A percentile compares a stretch with the other conserved stretches of the same genome.
These are phyloP conservation scores for Cydia amplana DNA, from an alignment of 1,140 invertebrate species.

Conservation along the genomic window DNA sequence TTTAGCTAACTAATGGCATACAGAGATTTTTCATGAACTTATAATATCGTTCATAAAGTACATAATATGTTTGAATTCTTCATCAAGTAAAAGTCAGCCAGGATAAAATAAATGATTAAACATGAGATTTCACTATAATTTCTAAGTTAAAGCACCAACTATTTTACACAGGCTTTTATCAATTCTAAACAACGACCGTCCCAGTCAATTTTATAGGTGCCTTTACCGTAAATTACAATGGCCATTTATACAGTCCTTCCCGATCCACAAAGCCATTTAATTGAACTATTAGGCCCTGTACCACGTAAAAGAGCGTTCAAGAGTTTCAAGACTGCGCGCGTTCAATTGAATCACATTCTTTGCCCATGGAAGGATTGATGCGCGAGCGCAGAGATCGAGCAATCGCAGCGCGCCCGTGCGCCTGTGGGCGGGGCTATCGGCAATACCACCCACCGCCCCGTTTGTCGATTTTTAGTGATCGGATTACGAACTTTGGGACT, in stretches of 20 bases:
- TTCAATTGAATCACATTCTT: slow-evolving; percentile 60
- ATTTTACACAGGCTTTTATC: too few relatives aligned
- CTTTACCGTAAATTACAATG: slow-evolving; percentile 28
- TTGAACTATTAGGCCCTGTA: slow-evolving; percentile 46
- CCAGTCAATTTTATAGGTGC: slow-evolving; percentile 4
- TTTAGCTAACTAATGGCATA: too few relatives aligned
- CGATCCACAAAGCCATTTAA: slow-evolving; percentile 38
- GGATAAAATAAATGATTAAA: too few relatives aligned
- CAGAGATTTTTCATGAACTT: too few relatives aligned
- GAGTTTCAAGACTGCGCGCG: slow-evolving; percentile 48
- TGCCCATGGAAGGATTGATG: slow-evolving; percentile 42
- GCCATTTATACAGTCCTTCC: slow-evolving; percentile 11
- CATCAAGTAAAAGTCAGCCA: too few relatives aligned
- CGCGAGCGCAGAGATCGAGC: slow-evolving; percentile 56
- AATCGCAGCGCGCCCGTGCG: slow-evolving; percentile 51
- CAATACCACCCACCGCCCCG: slow-evolving; percentile 54
- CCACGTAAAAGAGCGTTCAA: slow-evolving; percentile 49
- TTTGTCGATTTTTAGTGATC: slow-evolving; percentile 50
- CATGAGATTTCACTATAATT: too few relatives aligned
- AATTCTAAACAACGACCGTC: not conserved
- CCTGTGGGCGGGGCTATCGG: slow-evolving; percentile 42
- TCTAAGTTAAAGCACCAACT: too few relatives aligned
- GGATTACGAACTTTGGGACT: slow-evolving; percentile 62
- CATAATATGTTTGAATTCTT: too few relatives aligned
- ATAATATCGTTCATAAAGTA: too few relatives aligned